These are phyloP conservation scores for Idaea biselata DNA, from an alignment of 2,888 invertebrate genomes.

Conservation along the genomic window DNA sequence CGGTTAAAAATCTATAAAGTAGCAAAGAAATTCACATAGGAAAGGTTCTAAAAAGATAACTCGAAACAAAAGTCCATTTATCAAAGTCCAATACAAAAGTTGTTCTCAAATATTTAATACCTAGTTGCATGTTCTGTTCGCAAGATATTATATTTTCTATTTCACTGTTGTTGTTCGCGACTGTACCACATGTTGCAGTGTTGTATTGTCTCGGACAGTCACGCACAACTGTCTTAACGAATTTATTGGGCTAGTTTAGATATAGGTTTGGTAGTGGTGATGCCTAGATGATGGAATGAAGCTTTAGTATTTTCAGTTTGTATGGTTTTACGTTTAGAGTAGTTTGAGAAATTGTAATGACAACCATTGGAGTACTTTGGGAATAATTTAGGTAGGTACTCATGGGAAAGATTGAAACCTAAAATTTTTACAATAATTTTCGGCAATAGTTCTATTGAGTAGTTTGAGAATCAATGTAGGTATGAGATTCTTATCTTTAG, in stretches of 20 bases:
- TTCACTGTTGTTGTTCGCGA: neutral
- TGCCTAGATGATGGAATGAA: neutral
- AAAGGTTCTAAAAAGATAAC: neutral
- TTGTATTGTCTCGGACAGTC: neutral
- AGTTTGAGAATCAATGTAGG: no score
- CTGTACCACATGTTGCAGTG: neutral
- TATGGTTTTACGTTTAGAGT: neutral
- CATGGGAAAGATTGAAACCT: no score
- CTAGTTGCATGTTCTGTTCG: conserved; percentile 17
- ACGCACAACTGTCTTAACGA: neutral
- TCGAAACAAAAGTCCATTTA: neutral
- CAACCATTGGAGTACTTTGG: no score
- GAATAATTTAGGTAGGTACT: no score
- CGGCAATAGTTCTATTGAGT: no score
- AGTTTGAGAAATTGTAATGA: no score
- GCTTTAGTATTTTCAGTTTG: neutral
- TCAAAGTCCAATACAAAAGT: conserved; percentile 2
- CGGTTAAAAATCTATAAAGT: no score
- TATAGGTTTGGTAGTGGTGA: neutral
- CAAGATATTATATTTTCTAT: conserved; percentile 28
- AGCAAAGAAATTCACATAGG: neutral
- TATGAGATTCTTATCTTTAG: no score
- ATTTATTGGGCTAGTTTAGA: neutral
- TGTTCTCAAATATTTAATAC: conserved; percentile 6
- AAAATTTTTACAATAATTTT: no score